These are phyloP conservation scores for Meghimatium bilineatum DNA, from an alignment of 2,888 invertebrate genomes.

Conservation along the genomic window DNA sequence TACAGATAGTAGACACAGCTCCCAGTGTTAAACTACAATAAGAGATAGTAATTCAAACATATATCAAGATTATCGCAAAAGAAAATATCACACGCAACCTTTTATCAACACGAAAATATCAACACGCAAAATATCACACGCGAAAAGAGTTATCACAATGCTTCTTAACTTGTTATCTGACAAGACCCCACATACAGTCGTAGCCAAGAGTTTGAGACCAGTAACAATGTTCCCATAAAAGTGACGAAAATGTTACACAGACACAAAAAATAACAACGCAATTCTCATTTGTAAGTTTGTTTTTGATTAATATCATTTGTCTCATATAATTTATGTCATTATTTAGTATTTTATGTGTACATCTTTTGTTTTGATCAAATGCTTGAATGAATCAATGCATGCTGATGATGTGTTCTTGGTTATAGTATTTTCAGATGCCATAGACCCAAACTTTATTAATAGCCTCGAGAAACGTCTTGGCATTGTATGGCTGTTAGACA, in stretches of 20 bases:
- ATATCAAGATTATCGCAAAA: too few relatives aligned
- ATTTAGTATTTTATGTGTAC: not conserved
- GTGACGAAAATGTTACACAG: not conserved
- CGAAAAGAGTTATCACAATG: too few relatives aligned
- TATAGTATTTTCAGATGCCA: not conserved
- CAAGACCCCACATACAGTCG: too few relatives aligned
- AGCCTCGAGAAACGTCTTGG: not conserved
- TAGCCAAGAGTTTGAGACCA: not conserved
- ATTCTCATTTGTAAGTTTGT: not conserved
- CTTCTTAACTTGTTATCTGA: too few relatives aligned
- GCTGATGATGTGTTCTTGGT: not conserved
- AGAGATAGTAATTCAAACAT: too few relatives aligned
- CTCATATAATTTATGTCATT: not conserved
- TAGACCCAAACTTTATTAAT: not conserved
- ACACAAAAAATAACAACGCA: not conserved
- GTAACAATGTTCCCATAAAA: not conserved
- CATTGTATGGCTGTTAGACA: not conserved
- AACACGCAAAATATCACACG: too few relatives aligned
- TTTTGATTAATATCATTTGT: not conserved
- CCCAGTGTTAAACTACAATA: too few relatives aligned
- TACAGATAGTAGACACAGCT: too few relatives aligned
- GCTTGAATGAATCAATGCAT: not conserved
- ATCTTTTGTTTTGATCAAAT: not conserved
- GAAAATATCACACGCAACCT: too few relatives aligned
- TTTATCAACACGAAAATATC: too few relatives aligned